A percentile compares a stretch with the other conserved stretches of the same genome.
phyloP scores from a whole-genome alignment of 2,888 invertebrate genomes.

The Drosophila robusta region DNA sequence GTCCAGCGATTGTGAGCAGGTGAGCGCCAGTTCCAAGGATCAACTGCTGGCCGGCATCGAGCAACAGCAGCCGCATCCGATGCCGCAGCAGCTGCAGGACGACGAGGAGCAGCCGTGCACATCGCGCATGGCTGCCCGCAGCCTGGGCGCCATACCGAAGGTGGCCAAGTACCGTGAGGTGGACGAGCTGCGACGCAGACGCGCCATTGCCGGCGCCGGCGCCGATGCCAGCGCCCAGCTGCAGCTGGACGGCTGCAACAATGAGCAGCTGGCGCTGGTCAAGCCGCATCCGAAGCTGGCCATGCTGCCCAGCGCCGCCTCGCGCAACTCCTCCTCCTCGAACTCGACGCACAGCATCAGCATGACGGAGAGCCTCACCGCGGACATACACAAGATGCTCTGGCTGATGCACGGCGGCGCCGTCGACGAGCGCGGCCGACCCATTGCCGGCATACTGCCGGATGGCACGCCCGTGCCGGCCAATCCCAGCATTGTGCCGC shows the following conservation, averaged over 20 bases:
- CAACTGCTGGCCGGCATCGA: constrained; percentile 86
- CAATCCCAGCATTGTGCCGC: constrained; percentile 64
- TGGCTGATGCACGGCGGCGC: constrained; percentile 84
- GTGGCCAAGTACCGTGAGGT: constrained; percentile 83
- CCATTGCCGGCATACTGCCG: constrained; percentile 63
- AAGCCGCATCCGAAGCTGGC: constrained; percentile 60
- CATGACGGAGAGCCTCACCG: constrained; percentile 85
- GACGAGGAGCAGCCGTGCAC: constrained; percentile 66
- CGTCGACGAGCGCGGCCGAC: constrained; percentile 77
- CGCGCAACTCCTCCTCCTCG: constrained; percentile 87
- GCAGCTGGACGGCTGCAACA: constrained; percentile 36
- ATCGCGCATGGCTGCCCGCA: constrained; percentile 69
- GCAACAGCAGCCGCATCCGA: constrained; percentile 78
- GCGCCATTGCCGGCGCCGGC: constrained; percentile 40
- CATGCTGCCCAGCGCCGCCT: constrained; percentile 87
- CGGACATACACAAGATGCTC: constrained; percentile 83
- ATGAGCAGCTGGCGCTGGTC: constrained; percentile 76
- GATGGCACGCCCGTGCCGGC: constrained; percentile 68
- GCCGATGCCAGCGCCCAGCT: constrained; percentile 8
- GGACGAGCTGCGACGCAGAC: constrained; percentile 78
- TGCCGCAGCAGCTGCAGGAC: constrained; percentile 78
- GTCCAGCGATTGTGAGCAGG: constrained; percentile 86
- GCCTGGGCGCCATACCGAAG: constrained; percentile 86
- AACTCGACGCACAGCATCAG: constrained; percentile 87
- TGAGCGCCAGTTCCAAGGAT: constrained; percentile 90